Evolutionary conservation across 35 echinoderm and acorn worm species (phyloP), one percentile per base, ranked within the genome.

Genomic region (Heliocidaris erythrogramma): DNA sequence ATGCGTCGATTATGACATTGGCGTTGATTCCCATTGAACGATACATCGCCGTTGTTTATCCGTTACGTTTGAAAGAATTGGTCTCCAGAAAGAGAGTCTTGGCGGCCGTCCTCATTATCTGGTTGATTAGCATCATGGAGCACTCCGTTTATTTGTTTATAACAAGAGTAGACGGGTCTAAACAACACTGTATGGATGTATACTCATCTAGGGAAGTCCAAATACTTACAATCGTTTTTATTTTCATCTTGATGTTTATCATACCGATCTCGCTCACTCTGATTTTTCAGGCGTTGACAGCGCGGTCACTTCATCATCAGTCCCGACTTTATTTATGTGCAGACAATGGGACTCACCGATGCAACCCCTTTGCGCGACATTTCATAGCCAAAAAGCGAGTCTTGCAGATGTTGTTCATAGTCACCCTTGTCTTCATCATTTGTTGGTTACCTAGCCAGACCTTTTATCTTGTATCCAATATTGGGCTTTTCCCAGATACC

Each of bases 401-500:
- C 48, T 69, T 96, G 30, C 60, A 96, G 86, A 94, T 87, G 78
- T 65, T 94, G 13, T 85, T 96, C 69, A 89, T 90, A 61, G 95
- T 96, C 21, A 84, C 89, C 16, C 32, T 90, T 11, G 32, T 94
- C 18, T 96, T 96, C 95, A 50, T 96, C 17, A 42, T 96, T 4
- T 96, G 93, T 17, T 96, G 95, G 95, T 85, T 13, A 13, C 95
- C 95, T 30, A 47, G 30, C 49, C 95, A 94, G 86, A 48, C 42
- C 5, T 32, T 86, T 50, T 93, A 84, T 42, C 48, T 96, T 35
- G 31, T 96, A 17, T 88, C 31, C 86, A 94, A 94, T 85, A 14
- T 92, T 17, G 94, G 94, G 8, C 47, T 53, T n/a, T 13, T 95
- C 21, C 86, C 52, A 48, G 35, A 32, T 16, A 60, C 87, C 24